Evolutionary conservation across 53 echinoderm and acorn worm genomes (phyloP), one percentile per base, ranked within the genome.

Genomic region (Paelopatides confundens): DNA sequence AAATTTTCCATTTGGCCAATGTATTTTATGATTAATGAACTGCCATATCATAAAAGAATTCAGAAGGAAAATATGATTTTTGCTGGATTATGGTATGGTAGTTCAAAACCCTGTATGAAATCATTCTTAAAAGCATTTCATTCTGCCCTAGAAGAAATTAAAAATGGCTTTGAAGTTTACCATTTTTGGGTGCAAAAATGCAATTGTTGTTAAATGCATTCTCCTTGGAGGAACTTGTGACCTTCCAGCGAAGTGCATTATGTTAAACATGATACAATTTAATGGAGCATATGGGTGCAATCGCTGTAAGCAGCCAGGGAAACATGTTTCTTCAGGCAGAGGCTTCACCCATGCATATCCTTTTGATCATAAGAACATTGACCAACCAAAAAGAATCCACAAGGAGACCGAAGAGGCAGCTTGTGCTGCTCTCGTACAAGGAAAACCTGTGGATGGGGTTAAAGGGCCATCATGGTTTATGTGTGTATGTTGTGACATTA

Each of bases 391-490:
- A 27, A 76, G 63, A 70, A 62, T 17, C 2, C 62, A 76, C 47
- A 24, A n/a, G 4, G 77, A 49, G 18, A 76, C 77, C 3, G 8
- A 24, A 7, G 23, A 43, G 39, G 28, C 7, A n/a, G 77, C 47
- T 17, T 6, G 3, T 21, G 9, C 3, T 8, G 77, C 77, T 17
- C 29, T 76, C 2, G 12, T n/a, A 4, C 7, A 14, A 4, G 11
- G 29, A 6, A 26, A n/a, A 6, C 3, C 8, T 38, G 63, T 87
- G 9, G 7, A 34, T 62, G 87, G 87, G 13, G 62, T 87, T 3
- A 87, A 87, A 38, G 87, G 77, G 0, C 76, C 76, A 1, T 87
- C 87, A 26, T 76, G 74, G 47, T 9, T 86, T 12, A 7, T 86
- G 27, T 70, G 43, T 34, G 3, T 69, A 4, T 11, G 33, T 17